Percentiles rank a stretch among this genome's conserved stretches.
These are phyloP conservation scores for Idris sp. DNA, from an alignment of 1,140 invertebrate genomes.

Conservation along the genomic window DNA sequence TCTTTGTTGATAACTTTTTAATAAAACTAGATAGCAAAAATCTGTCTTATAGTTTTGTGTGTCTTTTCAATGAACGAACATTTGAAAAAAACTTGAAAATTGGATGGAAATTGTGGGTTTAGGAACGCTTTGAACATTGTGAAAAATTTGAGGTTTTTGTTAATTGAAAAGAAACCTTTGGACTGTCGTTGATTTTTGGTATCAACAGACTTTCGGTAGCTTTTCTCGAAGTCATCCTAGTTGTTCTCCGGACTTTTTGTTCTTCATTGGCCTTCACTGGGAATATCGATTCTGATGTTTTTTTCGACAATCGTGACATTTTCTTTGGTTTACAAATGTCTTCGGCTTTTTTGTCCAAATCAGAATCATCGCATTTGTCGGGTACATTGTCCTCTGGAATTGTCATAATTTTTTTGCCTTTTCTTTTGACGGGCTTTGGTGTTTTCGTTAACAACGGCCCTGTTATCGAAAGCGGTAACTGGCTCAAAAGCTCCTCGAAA, in stretches of 20 bases:
- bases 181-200: too few species aligned
- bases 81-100: too few species aligned
- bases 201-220: too few species aligned
- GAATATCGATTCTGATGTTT: not conserved
- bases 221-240: too few species aligned
- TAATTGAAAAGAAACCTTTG: too few species aligned
- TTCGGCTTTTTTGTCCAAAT: not conserved
- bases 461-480: slow-evolving; percentile 28
- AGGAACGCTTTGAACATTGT: too few species aligned
- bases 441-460: slow-evolving; percentile 70
- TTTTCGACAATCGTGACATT: slow-evolving; percentile 16
- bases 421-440: slow-evolving; percentile 67
- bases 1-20: too few species aligned
- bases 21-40: too few species aligned
- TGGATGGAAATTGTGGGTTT: too few species aligned
- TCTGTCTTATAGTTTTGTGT: too few species aligned
- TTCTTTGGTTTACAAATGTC: slow-evolving; percentile 8
- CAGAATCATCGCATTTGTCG: slow-evolving; percentile 3
- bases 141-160: too few species aligned
- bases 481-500: slow-evolving; percentile 22
- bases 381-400: slow-evolving; percentile 70
- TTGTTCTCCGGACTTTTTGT: not conserved
- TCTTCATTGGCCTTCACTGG: slow-evolving; percentile 3
- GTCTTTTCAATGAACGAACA: too few species aligned
- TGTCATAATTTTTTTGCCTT: slow-evolving; percentile 63